These are phyloP conservation scores for Orientallactaga bullata DNA, from an alignment of 2,113 vertebrate genomes.

Conservation along the genomic window DNA sequence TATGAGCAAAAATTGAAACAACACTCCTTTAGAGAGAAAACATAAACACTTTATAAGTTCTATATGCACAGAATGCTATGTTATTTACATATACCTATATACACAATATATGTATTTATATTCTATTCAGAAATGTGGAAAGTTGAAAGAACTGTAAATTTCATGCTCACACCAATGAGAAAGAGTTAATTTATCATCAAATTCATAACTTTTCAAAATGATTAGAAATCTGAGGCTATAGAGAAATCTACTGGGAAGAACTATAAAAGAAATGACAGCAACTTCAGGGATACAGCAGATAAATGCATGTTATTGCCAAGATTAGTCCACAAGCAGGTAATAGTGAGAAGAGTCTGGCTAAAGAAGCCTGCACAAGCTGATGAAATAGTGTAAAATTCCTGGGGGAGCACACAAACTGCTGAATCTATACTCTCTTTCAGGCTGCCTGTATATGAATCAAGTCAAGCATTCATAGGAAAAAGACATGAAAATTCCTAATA, in stretches of 20 bases:
- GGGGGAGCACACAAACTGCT: neutral
- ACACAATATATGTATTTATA: neutral
- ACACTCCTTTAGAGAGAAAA: neutral
- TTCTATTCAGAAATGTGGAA: neutral
- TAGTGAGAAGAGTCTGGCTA: neutral
- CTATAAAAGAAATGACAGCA: neutral
- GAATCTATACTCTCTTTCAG: neutral
- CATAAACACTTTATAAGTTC: neutral
- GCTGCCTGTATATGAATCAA: neutral
- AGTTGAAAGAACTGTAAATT: neutral
- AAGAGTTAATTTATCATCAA: neutral
- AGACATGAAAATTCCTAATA: neutral
- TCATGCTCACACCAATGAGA: neutral
- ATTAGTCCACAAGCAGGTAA: neutral
- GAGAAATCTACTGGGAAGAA: neutral
- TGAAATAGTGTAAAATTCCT: neutral
- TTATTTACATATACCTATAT: neutral
- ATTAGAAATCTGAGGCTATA: neutral
- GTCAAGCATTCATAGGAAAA: neutral
- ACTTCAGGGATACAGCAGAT: neutral
- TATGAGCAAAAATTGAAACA: neutral
- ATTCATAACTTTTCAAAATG: neutral
- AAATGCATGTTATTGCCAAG: neutral
- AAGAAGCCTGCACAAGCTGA: neutral
- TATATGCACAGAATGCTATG: no score